Evolutionary conservation across 2,113 vertebrate species (phyloP).

Genomic region (Reinhardtius hippoglossoides): DNA sequence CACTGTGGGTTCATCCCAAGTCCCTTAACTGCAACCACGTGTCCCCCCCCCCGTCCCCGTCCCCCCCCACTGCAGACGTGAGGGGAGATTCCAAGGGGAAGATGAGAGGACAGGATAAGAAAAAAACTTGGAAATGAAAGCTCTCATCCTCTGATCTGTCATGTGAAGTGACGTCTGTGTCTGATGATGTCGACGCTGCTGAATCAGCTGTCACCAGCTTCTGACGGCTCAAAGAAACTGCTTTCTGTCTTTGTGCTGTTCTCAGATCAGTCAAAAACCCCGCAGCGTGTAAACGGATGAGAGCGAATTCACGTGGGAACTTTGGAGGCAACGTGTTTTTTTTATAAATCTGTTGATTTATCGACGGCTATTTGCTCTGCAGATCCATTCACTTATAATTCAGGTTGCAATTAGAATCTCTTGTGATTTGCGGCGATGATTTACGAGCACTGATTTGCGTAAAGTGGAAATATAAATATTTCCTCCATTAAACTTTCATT

Average conservation of each 20-base stretch:
- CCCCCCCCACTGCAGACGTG: neutral
- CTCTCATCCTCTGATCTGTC: neutral
- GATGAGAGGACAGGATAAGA: neutral
- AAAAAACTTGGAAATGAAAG: neutral
- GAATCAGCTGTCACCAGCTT: neutral
- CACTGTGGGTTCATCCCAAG: neutral
- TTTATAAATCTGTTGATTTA: neutral
- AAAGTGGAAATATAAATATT: neutral
- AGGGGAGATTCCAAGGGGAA: neutral
- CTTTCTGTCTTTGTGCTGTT: neutral
- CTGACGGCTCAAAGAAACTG: neutral
- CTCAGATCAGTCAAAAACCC: neutral
- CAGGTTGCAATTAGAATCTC: neutral
- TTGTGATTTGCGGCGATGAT: neutral
- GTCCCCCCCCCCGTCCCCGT: too few species aligned
- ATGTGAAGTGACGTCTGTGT: neutral
- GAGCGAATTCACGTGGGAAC: neutral
- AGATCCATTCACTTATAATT: neutral
- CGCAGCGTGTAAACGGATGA: neutral
- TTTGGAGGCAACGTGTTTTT: neutral
- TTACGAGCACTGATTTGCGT: neutral
- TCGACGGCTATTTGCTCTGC: neutral
- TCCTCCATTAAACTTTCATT: neutral
- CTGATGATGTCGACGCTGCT: neutral
- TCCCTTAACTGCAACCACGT: constrained; percentile 3